phyloP scores from a whole-genome alignment of 2,888 invertebrate genomes.

The Pocota personata region DNA sequence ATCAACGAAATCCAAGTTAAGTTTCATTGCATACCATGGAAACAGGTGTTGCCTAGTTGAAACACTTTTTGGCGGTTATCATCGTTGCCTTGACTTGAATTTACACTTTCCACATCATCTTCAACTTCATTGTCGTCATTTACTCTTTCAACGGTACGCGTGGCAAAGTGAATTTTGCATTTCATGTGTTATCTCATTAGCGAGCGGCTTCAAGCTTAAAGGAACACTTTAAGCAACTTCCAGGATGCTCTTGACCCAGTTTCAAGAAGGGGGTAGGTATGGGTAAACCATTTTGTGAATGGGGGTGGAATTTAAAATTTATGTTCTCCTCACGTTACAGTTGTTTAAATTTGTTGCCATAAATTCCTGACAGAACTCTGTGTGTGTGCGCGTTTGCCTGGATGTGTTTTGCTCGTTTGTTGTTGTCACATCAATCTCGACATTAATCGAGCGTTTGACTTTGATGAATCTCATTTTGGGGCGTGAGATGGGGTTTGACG shows the following conservation, averaged over 20 bases:
- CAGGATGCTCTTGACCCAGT: slow-evolving; percentile 56
- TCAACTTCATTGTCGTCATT: not conserved
- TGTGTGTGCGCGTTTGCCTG: not conserved
- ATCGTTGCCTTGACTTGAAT: slow-evolving; percentile 50
- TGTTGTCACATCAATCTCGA: slow-evolving; percentile 64
- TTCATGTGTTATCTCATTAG: slow-evolving; percentile 60
- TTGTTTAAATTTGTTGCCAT: slow-evolving; percentile 37
- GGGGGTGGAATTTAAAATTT: slow-evolving; percentile 9
- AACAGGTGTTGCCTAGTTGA: slow-evolving; percentile 24
- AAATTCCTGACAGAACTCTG: slow-evolving; percentile 24
- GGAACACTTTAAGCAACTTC: slow-evolving; percentile 25
- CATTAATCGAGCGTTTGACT: slow-evolving; percentile 67
- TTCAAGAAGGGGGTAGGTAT: too few relatives aligned
- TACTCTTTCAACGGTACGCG: not conserved
- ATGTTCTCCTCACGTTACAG: slow-evolving; percentile 5
- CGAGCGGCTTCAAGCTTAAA: slow-evolving; percentile 24
- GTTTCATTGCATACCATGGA: not conserved
- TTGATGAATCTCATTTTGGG: slow-evolving; percentile 49
- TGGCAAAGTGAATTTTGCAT: slow-evolving; percentile 50
- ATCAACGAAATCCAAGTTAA: not conserved
- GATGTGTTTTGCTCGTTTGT: slow-evolving; percentile 15
- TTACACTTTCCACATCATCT: slow-evolving; percentile 31
- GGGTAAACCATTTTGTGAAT: not conserved
- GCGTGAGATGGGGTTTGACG: not conserved
- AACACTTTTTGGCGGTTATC: slow-evolving; percentile 18